Conservation (phyloP, 2,113 vertebrate genomes). For the Archocentrus centrarchus region DNA sequence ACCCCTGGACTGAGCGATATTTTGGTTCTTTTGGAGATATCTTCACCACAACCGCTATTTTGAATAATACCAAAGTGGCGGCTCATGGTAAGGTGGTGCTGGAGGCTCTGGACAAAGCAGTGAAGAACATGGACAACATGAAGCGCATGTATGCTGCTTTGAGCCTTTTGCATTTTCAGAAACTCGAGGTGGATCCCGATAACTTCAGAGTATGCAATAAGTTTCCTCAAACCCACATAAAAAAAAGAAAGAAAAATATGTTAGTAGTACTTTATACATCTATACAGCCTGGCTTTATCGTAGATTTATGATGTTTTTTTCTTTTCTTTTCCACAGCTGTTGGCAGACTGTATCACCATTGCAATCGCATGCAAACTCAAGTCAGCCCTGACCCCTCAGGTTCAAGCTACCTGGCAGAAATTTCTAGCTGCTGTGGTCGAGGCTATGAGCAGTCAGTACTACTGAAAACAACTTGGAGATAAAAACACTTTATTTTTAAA, state of each 20-base stretch:
- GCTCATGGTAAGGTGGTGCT: slow-evolving; percentile 82
- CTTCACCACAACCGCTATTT: slow-evolving; percentile 71
- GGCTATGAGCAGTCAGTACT: slow-evolving; percentile 29
- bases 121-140: slow-evolving; percentile 81
- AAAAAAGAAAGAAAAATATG: no score
- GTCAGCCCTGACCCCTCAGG: slow-evolving; percentile 18
- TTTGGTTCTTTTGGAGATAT: slow-evolving; percentile 81
- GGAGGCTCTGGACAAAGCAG: slow-evolving; percentile 77
- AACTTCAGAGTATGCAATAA: slow-evolving; percentile 84
- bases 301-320: neutral
- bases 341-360: slow-evolving; percentile 53
- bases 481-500: neutral
- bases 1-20: slow-evolving; percentile 85
- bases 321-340: slow-evolving; percentile 8
- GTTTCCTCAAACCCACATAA: neutral
- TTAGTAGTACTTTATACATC: neutral
- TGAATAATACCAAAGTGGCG: slow-evolving; percentile 77
- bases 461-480: neutral
- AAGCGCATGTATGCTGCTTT: slow-evolving; percentile 68
- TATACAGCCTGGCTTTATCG: neutral
- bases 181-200: slow-evolving; percentile 87
- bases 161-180: slow-evolving; percentile 84
- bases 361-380: slow-evolving; percentile 40
- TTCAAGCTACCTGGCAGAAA: slow-evolving; percentile 44
- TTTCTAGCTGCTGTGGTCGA: slow-evolving; percentile 47